Conservation (phyloP, 2,113 vertebrate genomes). For the Otolemur garnettii region DNA sequence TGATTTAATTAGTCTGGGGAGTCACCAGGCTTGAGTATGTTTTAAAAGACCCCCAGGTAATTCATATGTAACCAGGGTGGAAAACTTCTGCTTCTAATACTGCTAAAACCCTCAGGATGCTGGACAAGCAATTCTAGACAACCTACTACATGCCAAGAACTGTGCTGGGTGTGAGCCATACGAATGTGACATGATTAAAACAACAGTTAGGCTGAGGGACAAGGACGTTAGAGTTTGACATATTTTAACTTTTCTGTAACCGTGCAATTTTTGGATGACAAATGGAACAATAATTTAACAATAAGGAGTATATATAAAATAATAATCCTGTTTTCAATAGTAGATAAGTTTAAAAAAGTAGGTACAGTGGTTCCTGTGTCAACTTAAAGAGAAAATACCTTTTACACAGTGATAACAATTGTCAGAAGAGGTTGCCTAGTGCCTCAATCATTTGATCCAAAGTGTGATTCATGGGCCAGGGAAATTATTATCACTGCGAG, state of each 20-base stretch:
- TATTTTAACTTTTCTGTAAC: background rate
- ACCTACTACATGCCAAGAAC: background rate
- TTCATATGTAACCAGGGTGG: background rate
- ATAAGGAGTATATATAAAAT: background rate
- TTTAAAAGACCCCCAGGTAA: background rate
- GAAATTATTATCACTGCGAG: background rate
- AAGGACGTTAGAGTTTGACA: background rate
- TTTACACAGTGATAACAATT: background rate
- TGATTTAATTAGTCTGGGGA: constrained; percentile 27
- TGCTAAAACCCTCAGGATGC: background rate
- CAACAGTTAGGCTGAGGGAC: background rate
- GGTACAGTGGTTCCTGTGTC: background rate
- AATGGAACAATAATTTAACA: constrained; percentile 20
- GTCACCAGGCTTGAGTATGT: background rate
- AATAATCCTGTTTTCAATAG: background rate
- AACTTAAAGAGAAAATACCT: background rate
- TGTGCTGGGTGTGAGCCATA: background rate
- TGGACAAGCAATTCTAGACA: background rate
- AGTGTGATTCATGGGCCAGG: background rate
- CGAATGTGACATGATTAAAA: background rate
- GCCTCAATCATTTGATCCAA: background rate
- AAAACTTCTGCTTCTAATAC: background rate
- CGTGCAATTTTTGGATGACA: constrained; percentile 17
- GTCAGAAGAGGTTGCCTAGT: background rate
- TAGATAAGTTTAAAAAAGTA: background rate